Evolutionary conservation across 2,113 vertebrate genomes (phyloP).

Genomic region (Urocitellus parryii): DNA sequence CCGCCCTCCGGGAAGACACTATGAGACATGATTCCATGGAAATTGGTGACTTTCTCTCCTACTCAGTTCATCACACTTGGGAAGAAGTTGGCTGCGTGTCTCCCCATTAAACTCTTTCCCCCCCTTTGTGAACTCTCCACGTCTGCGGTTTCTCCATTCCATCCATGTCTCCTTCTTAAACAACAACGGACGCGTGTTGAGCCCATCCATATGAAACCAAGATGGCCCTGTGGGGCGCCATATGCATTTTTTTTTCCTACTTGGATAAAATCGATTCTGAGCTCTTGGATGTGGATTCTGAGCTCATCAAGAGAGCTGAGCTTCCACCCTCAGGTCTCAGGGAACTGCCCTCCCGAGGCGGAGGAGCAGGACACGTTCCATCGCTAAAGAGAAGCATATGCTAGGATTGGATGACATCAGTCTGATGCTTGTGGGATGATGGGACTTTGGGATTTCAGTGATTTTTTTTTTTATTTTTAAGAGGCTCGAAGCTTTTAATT

Average conservation of each 20-base stretch:
- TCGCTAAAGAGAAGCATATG: constrained; percentile 37
- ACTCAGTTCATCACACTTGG: too few species aligned
- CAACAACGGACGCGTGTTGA: background rate
- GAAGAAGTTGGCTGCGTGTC: too few species aligned
- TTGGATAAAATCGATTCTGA: too few species aligned
- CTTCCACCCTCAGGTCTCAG: too few species aligned
- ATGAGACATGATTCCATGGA: too few species aligned
- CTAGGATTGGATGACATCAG: constrained; percentile 11
- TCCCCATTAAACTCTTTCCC: too few species aligned
- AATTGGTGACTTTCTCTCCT: too few species aligned
- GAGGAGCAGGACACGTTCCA: background rate
- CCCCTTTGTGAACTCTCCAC: background rate
- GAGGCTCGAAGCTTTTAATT: background rate
- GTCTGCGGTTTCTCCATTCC: background rate
- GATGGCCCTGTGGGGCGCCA: fast-evolving
- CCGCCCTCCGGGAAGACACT: too few species aligned
- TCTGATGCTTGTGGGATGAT: background rate
- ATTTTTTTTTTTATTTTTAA: too few species aligned
- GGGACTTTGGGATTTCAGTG: background rate
- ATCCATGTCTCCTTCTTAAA: background rate
- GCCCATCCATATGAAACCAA: background rate
- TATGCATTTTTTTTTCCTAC: fast-evolving
- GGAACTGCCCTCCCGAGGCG: background rate
- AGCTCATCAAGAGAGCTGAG: too few species aligned
- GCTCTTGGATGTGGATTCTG: too few species aligned